Percentiles rank a stretch among this genome's conserved stretches.
These are phyloP conservation scores for Smittia aterrima DNA, from an alignment of 2,888 invertebrate genomes.

Conservation along the genomic window DNA sequence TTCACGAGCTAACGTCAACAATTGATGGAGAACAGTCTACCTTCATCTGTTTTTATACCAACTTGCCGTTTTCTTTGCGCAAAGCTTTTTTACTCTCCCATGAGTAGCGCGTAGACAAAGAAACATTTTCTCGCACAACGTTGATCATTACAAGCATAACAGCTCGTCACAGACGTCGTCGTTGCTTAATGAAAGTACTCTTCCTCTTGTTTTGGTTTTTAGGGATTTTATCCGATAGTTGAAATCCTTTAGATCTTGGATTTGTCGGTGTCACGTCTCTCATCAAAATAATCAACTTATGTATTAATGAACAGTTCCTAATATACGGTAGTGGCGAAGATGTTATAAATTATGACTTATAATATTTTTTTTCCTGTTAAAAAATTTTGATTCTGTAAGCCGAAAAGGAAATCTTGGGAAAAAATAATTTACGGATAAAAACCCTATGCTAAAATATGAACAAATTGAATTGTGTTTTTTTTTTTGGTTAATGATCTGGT, in stretches of 20 bases:
- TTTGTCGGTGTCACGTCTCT: no score
- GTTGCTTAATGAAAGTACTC: conserved; percentile 9
- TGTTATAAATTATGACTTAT: no score
- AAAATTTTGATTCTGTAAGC: no score
- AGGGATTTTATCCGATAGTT: neutral
- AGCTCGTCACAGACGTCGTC: neutral
- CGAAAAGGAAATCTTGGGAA: no score
- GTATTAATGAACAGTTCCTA: no score
- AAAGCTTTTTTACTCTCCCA: neutral
- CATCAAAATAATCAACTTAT: no score
- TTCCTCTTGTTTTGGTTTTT: neutral
- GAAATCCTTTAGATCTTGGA: no score
- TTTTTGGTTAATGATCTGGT: neutral
- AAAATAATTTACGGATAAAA: no score
- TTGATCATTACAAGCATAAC: neutral
- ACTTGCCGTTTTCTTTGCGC: neutral
- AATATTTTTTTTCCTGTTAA: no score
- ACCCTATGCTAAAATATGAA: no score
- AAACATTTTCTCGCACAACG: conserved; percentile 9
- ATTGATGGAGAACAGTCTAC: conserved; percentile 12
- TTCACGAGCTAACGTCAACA: neutral
- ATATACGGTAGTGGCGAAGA: no score
- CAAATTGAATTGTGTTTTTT: no score
- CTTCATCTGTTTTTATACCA: conserved; percentile 32
- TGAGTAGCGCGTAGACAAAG: neutral